These are phyloP conservation scores for Hephaestus fuliginosus DNA, from an alignment of 2,797 vertebrate species.

Conservation along the genomic window DNA sequence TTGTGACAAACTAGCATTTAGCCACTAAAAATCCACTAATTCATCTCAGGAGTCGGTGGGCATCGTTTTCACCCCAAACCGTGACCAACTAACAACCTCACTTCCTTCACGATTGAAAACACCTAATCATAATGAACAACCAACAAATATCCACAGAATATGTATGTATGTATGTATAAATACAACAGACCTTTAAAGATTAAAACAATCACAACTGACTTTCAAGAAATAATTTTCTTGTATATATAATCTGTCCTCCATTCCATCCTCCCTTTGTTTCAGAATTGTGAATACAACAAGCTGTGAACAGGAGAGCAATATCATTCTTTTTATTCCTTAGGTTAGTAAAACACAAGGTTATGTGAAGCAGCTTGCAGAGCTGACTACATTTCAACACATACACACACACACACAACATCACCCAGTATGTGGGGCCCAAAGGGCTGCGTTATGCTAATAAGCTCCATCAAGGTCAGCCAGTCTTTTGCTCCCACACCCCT, in stretches of 20 bases:
- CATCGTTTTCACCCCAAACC: too few species aligned
- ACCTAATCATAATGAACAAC: too few species aligned
- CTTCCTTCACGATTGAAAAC: too few species aligned
- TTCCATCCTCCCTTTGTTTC: neutral
- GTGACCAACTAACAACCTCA: too few species aligned
- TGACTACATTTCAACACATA: conserved; percentile 35
- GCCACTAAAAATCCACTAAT: neutral
- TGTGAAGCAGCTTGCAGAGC: conserved; percentile 36
- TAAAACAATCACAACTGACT: neutral
- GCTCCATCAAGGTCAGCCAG: conserved; percentile 79
- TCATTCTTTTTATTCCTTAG: conserved; percentile 33
- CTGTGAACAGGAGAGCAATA: conserved; percentile 11
- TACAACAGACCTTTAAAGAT: neutral
- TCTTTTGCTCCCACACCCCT: conserved; percentile 56
- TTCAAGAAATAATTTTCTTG: neutral
- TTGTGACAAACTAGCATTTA: neutral
- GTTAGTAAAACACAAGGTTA: conserved; percentile 49
- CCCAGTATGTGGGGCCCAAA: conserved; percentile 55
- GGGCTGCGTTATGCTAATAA: conserved; percentile 80
- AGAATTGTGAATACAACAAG: conserved; percentile 3
- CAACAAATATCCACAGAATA: neutral
- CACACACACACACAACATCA: conserved; percentile 19
- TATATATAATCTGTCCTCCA: neutral
- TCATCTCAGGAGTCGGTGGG: neutral
- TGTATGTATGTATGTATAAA: neutral